Evolutionary conservation across 1,140 invertebrate genomes (phyloP).

Genomic region (Probaryconus sp.): DNA sequence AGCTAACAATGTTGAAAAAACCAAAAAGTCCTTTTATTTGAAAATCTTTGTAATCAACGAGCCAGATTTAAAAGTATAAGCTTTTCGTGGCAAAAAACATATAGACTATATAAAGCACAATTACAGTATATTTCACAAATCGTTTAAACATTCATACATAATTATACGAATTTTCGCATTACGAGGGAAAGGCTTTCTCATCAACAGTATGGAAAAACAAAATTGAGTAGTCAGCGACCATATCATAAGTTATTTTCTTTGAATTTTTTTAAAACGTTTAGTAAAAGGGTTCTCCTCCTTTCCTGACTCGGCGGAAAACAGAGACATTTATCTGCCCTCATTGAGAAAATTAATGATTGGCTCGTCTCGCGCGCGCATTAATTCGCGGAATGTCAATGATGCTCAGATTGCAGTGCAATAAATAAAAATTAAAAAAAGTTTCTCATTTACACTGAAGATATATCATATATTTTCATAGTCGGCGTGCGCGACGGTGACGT

Average conservation of each 20-base stretch:
- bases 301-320: conserved; percentile 2
- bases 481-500: not conserved
- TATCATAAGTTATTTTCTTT: conserved; percentile 33
- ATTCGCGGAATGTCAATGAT: conserved; percentile 39
- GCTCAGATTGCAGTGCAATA: conserved; percentile 35
- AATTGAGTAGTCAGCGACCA: conserved; percentile 25
- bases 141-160: conserved; percentile 77
- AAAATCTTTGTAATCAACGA: conserved; percentile 50
- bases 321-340: conserved; percentile 1
- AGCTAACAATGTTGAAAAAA: conserved; percentile 41
- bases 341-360: conserved; percentile 24
- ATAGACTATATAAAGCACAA: conserved; percentile 76
- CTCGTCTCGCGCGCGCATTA: conserved; percentile 12
- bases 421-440: conserved; percentile 31
- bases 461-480: conserved; percentile 25
- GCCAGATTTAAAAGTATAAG: conserved; percentile 57
- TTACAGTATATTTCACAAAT: conserved; percentile 78
- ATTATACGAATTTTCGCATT: conserved; percentile 74
- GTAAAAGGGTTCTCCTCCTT: conserved; percentile 32
- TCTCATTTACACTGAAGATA: conserved; percentile 49
- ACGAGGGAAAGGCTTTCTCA: conserved; percentile 71
- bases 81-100: conserved; percentile 68
- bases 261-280: conserved; percentile 20
- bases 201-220: conserved; percentile 59
- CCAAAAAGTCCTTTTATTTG: conserved; percentile 52